Conservation (phyloP, 2,888 invertebrate species). For the Abrostola tripartita region DNA sequence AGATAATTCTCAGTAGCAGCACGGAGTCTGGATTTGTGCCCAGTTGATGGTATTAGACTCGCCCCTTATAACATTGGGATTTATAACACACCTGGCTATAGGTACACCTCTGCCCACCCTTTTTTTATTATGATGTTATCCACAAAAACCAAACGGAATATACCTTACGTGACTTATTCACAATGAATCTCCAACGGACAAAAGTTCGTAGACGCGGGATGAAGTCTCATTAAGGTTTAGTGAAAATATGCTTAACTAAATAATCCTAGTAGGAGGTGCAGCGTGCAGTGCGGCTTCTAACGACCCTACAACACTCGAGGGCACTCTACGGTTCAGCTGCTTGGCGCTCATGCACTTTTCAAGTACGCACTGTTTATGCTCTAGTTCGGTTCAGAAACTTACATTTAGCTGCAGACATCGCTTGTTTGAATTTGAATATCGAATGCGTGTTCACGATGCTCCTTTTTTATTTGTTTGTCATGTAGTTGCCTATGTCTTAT, state of each 20-base stretch:
- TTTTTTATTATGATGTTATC: neutral
- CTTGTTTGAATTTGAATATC: slow-evolving; percentile 65
- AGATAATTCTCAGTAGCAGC: no score
- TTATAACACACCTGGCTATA: no score
- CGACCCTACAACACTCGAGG: slow-evolving; percentile 73
- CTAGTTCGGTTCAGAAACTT: slow-evolving; percentile 72
- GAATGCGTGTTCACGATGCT: slow-evolving; percentile 21
- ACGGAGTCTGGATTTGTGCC: no score
- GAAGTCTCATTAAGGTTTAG: slow-evolving; percentile 67
- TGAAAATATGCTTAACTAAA: slow-evolving; percentile 72
- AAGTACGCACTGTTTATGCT: slow-evolving; percentile 84
- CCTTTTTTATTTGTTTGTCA: slow-evolving; percentile 3
- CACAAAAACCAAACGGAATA: slow-evolving; percentile 6
- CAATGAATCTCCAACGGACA: slow-evolving; percentile 24
- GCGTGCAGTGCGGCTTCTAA: slow-evolving; percentile 70
- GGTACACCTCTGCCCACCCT: no score
- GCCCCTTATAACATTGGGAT: no score
- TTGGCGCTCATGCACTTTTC: slow-evolving; percentile 82
- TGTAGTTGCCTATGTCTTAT: neutral
- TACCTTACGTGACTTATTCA: slow-evolving; percentile 17
- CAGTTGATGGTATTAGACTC: no score
- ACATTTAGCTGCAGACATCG: slow-evolving; percentile 65
- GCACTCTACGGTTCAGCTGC: slow-evolving; percentile 73
- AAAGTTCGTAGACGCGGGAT: slow-evolving; percentile 43
- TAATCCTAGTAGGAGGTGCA: slow-evolving; percentile 64